Evolutionary conservation across 2,113 vertebrate species (phyloP).

Genomic region (Ploceus nigricollis): DNA sequence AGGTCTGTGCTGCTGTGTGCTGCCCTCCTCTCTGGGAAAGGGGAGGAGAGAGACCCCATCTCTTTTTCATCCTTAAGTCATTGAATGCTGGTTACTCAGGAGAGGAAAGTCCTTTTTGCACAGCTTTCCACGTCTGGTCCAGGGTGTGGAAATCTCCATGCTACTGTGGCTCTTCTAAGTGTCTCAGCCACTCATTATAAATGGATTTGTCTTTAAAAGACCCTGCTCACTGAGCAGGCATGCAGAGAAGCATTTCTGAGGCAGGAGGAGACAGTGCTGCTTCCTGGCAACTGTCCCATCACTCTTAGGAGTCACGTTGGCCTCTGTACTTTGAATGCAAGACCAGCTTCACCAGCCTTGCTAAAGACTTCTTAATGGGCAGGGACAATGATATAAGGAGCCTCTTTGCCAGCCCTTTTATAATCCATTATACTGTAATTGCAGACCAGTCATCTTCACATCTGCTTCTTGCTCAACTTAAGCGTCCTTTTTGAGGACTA

Average conservation of each 20-base stretch:
- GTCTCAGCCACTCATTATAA: neutral
- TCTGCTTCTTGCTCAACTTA: neutral
- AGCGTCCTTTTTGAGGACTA: neutral
- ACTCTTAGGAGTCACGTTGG: neutral
- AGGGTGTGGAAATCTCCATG: neutral
- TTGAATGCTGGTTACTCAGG: neutral
- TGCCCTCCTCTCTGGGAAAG: neutral
- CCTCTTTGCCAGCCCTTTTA: neutral
- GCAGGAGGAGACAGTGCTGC: neutral
- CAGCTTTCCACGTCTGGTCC: neutral
- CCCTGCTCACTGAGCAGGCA: neutral
- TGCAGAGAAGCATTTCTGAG: neutral
- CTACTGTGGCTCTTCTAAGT: neutral
- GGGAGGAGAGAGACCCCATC: neutral
- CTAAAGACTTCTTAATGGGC: neutral
- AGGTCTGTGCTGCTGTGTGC: neutral
- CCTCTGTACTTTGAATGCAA: slow-evolving; percentile 9
- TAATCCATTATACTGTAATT: slow-evolving; percentile 13
- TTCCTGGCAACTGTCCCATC: neutral
- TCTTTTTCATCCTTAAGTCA: neutral
- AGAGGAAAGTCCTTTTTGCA: neutral
- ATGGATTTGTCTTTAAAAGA: neutral
- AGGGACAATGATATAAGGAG: neutral
- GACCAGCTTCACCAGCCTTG: neutral
- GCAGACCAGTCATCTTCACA: neutral